phyloP scores from a whole-genome alignment of 2,888 invertebrate species.

The Cerceris rybyensis region DNA sequence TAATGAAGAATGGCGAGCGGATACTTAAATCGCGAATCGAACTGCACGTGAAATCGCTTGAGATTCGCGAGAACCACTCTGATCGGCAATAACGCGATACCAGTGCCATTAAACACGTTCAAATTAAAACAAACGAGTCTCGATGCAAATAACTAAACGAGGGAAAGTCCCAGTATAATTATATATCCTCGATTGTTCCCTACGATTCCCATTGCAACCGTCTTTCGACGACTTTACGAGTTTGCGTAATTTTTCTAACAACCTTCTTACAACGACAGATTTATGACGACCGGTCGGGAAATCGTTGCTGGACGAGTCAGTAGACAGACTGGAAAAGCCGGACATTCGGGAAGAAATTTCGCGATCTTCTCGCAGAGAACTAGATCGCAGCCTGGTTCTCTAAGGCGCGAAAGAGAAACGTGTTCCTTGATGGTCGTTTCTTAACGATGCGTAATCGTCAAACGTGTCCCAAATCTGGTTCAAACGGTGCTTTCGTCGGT shows the following conservation, averaged over 20 bases:
- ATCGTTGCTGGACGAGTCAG: no score
- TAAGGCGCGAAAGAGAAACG: constrained; percentile 21
- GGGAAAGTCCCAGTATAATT: no score
- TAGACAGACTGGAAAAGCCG: neutral
- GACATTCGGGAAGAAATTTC: neutral
- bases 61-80: neutral
- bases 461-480: neutral
- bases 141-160: no score
- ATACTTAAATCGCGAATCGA: neutral
- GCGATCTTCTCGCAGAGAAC: neutral
- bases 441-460: neutral
- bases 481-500: neutral
- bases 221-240: no score
- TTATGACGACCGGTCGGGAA: no score
- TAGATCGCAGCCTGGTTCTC: constrained; percentile 28
- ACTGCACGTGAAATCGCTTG: neutral
- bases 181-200: no score
- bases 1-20: constrained; percentile 12
- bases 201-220: no score
- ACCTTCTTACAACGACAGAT: no score
- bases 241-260: no score
- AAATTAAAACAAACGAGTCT: neutral
- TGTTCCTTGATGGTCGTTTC: neutral
- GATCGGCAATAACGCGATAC: neutral
- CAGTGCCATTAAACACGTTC: neutral